These are phyloP conservation scores for Corythaixoides concolor DNA, from an alignment of 2,113 vertebrate genomes.

Conservation along the genomic window DNA sequence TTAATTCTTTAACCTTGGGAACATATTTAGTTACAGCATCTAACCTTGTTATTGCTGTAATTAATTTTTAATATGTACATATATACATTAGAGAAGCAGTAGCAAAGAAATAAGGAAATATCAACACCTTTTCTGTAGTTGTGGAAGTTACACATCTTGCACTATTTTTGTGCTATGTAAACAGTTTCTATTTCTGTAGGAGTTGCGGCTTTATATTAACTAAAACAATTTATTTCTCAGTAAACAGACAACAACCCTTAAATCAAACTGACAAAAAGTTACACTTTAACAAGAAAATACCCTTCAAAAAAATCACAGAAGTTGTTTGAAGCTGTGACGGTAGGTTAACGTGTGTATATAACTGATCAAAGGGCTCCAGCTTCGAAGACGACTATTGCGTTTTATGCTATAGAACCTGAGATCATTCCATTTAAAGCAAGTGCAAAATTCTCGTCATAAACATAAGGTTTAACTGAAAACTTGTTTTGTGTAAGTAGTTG, in stretches of 20 bases:
- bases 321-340: neutral
- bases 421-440: neutral
- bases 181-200: neutral
- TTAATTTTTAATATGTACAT: neutral
- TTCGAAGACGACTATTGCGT: neutral
- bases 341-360: neutral
- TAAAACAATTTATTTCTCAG: neutral
- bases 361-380: neutral
- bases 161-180: neutral
- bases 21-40: neutral
- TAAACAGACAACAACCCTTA: neutral
- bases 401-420: constrained; percentile 13
- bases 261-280: neutral
- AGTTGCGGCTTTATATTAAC: neutral
- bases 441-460: neutral
- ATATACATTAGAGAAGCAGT: neutral
- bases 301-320: neutral
- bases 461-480: neutral
- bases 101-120: neutral
- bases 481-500: neutral
- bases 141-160: neutral
- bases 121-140: neutral
- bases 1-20: neutral
- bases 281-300: neutral
- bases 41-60: neutral